Conservation (phyloP, 2,888 invertebrate species). For the Podabrus alpinus region DNA sequence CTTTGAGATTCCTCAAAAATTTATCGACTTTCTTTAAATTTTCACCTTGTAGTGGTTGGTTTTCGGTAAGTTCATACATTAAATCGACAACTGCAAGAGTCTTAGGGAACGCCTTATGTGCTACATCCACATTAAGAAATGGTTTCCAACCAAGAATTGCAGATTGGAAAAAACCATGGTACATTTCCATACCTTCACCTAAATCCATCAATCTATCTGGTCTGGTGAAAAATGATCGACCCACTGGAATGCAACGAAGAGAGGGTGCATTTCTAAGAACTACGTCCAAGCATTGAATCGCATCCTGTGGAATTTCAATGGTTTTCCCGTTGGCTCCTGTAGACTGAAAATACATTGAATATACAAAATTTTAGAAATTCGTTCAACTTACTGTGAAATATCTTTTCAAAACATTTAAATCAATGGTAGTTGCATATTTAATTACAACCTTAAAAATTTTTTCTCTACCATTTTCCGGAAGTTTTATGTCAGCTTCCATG, state of each 20-base stretch:
- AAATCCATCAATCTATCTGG: constrained; percentile 59
- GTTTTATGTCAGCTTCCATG: constrained; percentile 45
- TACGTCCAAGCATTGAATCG: constrained; percentile 82
- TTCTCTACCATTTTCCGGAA: constrained; percentile 33
- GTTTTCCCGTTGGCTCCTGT: neutral
- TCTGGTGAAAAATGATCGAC: constrained; percentile 78
- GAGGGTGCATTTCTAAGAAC: constrained; percentile 72
- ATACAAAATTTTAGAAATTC: neutral
- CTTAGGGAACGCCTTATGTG: constrained; percentile 79
- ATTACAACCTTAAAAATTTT: constrained; percentile 58
- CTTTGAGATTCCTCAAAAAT: constrained; percentile 44
- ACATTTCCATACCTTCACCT: constrained; percentile 84
- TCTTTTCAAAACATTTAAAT: constrained; percentile 52
- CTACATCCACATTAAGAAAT: constrained; percentile 88
- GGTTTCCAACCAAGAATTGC: constrained; percentile 88
- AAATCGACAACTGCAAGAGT: constrained; percentile 58
- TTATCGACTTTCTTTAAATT: constrained; percentile 11
- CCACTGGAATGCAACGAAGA: constrained; percentile 61
- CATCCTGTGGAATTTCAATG: constrained; percentile 59
- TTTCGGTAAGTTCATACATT: constrained; percentile 35
- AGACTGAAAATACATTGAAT: neutral
- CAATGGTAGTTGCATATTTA: constrained; percentile 61
- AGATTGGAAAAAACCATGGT: constrained; percentile 92
- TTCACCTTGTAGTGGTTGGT: neutral
- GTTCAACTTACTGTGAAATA: constrained; percentile 44